phyloP scores from a whole-genome alignment of 2,113 vertebrate genomes.

The Ophiodon elongatus region DNA sequence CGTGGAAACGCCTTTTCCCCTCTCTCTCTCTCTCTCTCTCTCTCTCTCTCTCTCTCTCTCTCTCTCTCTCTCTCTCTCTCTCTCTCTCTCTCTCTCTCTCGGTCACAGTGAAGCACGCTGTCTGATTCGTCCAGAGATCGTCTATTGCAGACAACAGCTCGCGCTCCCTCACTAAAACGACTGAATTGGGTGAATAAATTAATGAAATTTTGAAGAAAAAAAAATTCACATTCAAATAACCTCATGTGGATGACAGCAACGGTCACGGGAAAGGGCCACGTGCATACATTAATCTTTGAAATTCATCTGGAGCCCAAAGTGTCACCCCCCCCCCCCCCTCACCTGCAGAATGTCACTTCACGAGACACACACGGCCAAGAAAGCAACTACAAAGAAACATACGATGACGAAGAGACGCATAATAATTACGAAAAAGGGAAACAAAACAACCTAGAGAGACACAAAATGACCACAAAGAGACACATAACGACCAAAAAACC shows the following conservation, averaged over 20 bases:
- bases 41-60: constrained; percentile 55
- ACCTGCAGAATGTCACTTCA: too few species aligned
- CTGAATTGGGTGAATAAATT: background rate
- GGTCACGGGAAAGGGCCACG: background rate
- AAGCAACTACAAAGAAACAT: too few species aligned
- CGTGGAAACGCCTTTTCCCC: constrained; percentile 82
- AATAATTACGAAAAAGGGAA: too few species aligned
- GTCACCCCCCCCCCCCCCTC: too few species aligned
- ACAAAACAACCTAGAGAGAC: too few species aligned
- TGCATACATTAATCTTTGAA: background rate
- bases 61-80: constrained; percentile 49
- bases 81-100: constrained; percentile 50
- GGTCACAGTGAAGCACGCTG: constrained; percentile 56
- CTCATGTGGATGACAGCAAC: background rate
- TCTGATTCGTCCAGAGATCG: constrained; percentile 67
- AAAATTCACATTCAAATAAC: background rate
- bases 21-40: constrained; percentile 29
- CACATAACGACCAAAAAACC: too few species aligned
- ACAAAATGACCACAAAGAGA: too few species aligned
- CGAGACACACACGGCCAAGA: too few species aligned
- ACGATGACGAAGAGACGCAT: too few species aligned
- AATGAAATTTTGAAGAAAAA: background rate
- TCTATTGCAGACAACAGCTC: background rate
- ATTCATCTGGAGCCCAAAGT: background rate
- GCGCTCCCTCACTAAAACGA: background rate